Percentiles rank a stretch among this genome's conserved stretches.
phyloP scores from a whole-genome alignment of 37 sponge, comb jelly and placozoan species.

The Chondrilla cf. caribensis region DNA sequence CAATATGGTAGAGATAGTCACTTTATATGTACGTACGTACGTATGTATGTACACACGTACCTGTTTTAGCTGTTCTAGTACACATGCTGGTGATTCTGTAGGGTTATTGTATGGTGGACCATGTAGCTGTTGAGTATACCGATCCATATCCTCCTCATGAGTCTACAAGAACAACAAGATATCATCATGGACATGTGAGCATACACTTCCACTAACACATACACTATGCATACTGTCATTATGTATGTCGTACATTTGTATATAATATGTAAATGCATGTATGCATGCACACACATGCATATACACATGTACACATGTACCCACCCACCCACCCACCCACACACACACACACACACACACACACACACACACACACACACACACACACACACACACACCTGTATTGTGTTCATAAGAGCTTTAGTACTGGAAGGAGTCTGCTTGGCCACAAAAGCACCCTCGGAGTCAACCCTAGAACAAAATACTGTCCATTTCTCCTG shows the following conservation, averaged over 20 bases:
- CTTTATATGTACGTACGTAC: background rate
- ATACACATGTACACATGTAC: background rate
- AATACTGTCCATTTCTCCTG: slow-evolving; percentile 43
- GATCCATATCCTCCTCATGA: too few species aligned
- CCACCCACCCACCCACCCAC: background rate
- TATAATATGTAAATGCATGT: too few species aligned
- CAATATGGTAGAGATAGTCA: background rate
- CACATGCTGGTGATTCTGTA: too few species aligned
- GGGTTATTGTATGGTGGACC: too few species aligned
- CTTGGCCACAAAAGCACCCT: slow-evolving; percentile 48
- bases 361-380: slow-evolving; percentile 19
- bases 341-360: slow-evolving; percentile 11
- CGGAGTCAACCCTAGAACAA: slow-evolving; percentile 30
- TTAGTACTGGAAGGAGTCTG: slow-evolving; percentile 73
- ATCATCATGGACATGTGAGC: too few species aligned
- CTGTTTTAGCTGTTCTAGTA: too few species aligned
- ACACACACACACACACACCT: slow-evolving; percentile 11
- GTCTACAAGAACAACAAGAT: too few species aligned
- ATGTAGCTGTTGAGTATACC: too few species aligned
- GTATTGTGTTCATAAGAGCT: slow-evolving; percentile 64
- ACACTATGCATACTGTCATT: too few species aligned
- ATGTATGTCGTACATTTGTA: too few species aligned
- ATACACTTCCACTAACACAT: too few species aligned
- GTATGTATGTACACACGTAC: background rate
- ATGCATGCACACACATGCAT: background rate